Evolutionary conservation across 2,888 invertebrate genomes (phyloP).

Genomic region (Hyalella azteca): DNA sequence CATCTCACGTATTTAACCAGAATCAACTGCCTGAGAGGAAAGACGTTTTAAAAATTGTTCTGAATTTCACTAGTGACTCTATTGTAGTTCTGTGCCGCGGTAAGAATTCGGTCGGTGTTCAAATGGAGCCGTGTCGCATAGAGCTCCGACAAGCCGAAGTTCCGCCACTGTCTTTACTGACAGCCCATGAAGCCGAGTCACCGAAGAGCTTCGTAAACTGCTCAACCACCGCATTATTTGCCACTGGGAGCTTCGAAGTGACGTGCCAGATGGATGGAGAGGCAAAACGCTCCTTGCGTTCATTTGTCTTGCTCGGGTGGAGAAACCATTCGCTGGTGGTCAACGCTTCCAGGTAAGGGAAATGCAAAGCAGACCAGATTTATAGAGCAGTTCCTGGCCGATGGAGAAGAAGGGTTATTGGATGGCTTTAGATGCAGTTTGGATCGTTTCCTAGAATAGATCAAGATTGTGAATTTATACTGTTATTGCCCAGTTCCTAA

Average conservation of each 20-base stretch:
- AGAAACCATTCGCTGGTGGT: constrained; percentile 33
- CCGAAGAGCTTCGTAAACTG: not conserved
- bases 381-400: constrained; percentile 1
- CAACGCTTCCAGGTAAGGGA: constrained; percentile 19
- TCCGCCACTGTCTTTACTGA: constrained; percentile 1
- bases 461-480: too few relatives aligned
- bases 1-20: not conserved
- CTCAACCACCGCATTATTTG: not conserved
- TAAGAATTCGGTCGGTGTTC: not conserved
- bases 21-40: not conserved
- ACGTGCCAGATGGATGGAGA: constrained; percentile 29
- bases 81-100: constrained; percentile 14
- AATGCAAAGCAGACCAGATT: not conserved
- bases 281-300: constrained; percentile 28
- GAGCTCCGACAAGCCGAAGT: constrained; percentile 16
- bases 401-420: too few relatives aligned
- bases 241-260: not conserved
- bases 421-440: too few relatives aligned
- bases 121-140: not conserved
- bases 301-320: constrained; percentile 25
- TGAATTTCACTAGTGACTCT: constrained; percentile 25
- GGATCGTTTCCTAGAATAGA: too few relatives aligned
- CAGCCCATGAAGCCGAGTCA: not conserved
- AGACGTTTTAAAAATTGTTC: not conserved
- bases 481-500: too few relatives aligned